These are phyloP conservation scores for Umimayanthus chanpuru DNA, from an alignment of 92 coral and sea anemone genomes.

Conservation along the genomic window DNA sequence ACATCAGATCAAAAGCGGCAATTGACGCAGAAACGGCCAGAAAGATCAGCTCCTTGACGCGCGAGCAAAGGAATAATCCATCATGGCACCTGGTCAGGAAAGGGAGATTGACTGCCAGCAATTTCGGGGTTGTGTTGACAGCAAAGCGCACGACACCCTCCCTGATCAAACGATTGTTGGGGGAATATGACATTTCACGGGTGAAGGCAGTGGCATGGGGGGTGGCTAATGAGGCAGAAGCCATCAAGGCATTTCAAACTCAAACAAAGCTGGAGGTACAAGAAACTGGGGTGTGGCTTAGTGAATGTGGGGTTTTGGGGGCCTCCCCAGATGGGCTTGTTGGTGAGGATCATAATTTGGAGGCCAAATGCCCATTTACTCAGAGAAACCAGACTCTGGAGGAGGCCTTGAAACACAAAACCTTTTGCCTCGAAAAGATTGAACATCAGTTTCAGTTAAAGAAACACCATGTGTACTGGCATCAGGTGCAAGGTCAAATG, in stretches of 20 bases:
- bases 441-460: constrained; percentile 22
- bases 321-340: constrained; percentile 57
- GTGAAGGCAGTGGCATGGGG: neutral
- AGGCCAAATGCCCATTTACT: constrained; percentile 56
- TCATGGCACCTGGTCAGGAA: neutral
- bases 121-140: constrained; percentile 25
- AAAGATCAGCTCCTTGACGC: constrained; percentile 31
- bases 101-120: constrained; percentile 7
- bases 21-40: constrained; percentile 14
- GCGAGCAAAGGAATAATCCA: constrained; percentile 46
- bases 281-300: constrained; percentile 60
- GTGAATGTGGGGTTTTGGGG: constrained; percentile 47
- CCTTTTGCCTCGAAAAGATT: neutral
- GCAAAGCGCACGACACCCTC: constrained; percentile 54
- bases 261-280: constrained; percentile 29
- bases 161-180: constrained; percentile 41
- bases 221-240: constrained; percentile 52
- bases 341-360: constrained; percentile 44
- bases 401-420: neutral
- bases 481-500: constrained; percentile 66
- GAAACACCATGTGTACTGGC: constrained; percentile 58
- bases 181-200: constrained; percentile 41
- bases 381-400: neutral
- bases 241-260: constrained; percentile 34
- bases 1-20: constrained; percentile 18